Percentiles rank a stretch among this genome's conserved stretches.
phyloP scores from a whole-genome alignment of 2,113 vertebrate genomes.

The Stegostoma tigrinum region DNA sequence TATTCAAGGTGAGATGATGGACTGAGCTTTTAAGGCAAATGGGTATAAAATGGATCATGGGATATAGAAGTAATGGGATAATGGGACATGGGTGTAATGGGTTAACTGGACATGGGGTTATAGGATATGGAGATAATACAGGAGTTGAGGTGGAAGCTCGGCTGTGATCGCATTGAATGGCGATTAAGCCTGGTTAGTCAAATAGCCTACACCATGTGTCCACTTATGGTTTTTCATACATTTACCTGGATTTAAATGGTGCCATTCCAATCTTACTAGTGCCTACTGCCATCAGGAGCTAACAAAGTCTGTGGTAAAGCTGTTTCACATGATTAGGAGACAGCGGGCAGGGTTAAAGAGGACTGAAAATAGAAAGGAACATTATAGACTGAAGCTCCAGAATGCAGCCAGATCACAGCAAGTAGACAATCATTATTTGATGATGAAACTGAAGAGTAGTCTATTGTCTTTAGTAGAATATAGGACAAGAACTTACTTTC shows the following conservation, averaged over 20 bases:
- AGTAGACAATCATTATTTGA: conserved; percentile 5
- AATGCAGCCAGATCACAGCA: neutral
- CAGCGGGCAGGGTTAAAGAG: too few relatives aligned
- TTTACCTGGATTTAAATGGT: neutral
- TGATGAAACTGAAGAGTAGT: neutral
- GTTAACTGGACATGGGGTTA: too few relatives aligned
- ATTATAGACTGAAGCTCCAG: neutral
- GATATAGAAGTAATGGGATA: too few relatives aligned
- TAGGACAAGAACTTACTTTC: neutral
- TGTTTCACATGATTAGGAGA: too few relatives aligned
- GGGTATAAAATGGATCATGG: neutral
- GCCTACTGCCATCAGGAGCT: neutral
- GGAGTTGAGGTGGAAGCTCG: neutral
- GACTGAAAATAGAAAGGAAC: neutral
- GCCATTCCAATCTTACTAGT: neutral
- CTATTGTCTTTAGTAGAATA: neutral
- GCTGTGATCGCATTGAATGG: neutral
- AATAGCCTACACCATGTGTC: neutral
- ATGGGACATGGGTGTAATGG: too few relatives aligned
- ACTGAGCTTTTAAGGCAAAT: neutral
- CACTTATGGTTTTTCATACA: neutral
- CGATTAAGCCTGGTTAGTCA: neutral
- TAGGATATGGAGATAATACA: neutral
- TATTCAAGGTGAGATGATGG: neutral
- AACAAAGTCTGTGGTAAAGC: neutral